Conservation (phyloP, 2,113 vertebrate genomes). For the Onychostruthus taczanowskii region DNA sequence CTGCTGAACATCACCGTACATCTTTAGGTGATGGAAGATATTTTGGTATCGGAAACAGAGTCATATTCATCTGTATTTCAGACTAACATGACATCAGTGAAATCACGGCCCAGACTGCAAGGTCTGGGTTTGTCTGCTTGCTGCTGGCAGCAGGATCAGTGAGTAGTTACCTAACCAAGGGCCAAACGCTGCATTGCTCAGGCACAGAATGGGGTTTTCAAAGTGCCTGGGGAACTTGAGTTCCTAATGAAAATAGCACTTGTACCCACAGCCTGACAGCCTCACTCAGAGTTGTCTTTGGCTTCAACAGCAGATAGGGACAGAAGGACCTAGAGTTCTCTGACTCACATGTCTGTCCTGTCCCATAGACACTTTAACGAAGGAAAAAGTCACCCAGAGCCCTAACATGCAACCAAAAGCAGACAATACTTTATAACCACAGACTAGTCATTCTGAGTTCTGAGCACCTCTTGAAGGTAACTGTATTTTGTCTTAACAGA, state of each 20-base stretch:
- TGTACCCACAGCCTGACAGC: neutral
- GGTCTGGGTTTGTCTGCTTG: neutral
- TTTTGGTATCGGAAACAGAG: neutral
- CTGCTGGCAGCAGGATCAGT: neutral
- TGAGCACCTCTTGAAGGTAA: neutral
- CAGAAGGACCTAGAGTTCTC: neutral
- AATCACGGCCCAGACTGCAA: constrained; percentile 5
- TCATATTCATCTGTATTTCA: neutral
- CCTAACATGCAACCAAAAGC: neutral
- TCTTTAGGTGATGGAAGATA: neutral
- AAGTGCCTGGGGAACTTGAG: neutral
- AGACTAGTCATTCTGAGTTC: neutral
- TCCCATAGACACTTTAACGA: neutral
- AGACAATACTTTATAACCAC: neutral
- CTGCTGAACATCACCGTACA: neutral
- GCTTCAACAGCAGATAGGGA: neutral
- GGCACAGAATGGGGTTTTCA: neutral
- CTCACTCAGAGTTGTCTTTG: neutral
- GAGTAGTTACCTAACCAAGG: neutral
- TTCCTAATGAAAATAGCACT: neutral
- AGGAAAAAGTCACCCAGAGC: neutral
- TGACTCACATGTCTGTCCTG: neutral
- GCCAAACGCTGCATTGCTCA: neutral
- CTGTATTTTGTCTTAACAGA: neutral
- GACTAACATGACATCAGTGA: constrained; percentile 20